These are phyloP conservation scores for Drosophila orosa DNA, from an alignment of 1,140 invertebrate genomes.

Conservation along the genomic window DNA sequence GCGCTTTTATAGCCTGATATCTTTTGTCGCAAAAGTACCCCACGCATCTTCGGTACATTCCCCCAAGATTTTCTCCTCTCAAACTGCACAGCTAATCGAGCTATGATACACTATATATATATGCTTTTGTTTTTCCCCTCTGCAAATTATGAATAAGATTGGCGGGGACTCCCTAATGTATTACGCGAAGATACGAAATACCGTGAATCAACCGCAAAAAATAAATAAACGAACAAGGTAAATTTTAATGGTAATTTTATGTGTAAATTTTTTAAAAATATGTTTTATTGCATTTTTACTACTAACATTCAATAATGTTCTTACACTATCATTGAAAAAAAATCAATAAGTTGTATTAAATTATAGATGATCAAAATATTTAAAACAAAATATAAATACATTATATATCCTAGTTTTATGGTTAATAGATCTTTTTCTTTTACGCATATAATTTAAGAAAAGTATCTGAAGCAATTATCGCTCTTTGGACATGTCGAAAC, in stretches of 20 bases:
- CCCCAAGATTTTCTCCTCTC: slow-evolving; percentile 3
- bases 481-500: neutral
- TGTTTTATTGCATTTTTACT: no score
- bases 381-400: neutral
- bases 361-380: neutral
- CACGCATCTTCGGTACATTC: slow-evolving; percentile 16
- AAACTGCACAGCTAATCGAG: slow-evolving; percentile 9
- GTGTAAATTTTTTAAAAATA: neutral
- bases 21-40: slow-evolving; percentile 19
- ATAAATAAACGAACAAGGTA: neutral
- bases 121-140: slow-evolving; percentile 32
- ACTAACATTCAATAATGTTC: neutral
- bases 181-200: neutral
- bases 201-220: neutral
- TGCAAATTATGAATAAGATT: slow-evolving; percentile 3
- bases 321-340: neutral
- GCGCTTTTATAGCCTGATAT: slow-evolving; percentile 49
- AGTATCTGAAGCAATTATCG: slow-evolving; percentile 4
- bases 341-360: no score
- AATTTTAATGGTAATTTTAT: neutral
- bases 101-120: slow-evolving; percentile 8
- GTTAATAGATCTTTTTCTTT: neutral
- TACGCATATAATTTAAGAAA: neutral
- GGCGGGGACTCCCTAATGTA: slow-evolving; percentile 13
- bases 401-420: neutral